Percentiles rank a stretch among this genome's conserved stretches.
Conservation (phyloP, 1,140 invertebrate genomes). For the Stegodyphus mimosarum region DNA sequence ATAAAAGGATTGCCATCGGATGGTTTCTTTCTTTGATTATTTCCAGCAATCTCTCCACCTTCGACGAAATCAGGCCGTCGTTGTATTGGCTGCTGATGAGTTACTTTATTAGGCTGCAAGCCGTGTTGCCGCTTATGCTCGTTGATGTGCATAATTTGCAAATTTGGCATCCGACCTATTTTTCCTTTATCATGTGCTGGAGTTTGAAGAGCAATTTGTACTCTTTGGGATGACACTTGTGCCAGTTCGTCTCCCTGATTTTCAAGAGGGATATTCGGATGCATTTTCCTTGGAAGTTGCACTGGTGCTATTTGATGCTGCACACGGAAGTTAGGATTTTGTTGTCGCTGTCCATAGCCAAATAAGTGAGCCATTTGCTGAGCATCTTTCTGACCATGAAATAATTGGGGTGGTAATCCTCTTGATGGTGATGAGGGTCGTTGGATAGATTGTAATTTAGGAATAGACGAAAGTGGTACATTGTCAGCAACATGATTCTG, state of each 20-base stretch:
- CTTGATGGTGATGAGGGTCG: not conserved
- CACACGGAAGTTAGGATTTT: not conserved
- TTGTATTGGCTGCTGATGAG: constrained; percentile 37
- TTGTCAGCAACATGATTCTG: constrained; percentile 27
- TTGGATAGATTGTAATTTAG: constrained; percentile 30
- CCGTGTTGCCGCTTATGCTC: not conserved
- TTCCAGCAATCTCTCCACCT: not conserved
- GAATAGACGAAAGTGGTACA: constrained; percentile 11
- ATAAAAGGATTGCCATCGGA: too few relatives aligned
- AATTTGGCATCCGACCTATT: not conserved
- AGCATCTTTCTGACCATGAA: constrained; percentile 12
- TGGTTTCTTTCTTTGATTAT: too few relatives aligned
- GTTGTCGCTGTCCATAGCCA: constrained; percentile 1
- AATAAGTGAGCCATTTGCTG: constrained; percentile 2
- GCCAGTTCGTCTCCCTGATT: not conserved
- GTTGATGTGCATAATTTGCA: not conserved
- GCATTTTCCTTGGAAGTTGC: not conserved
- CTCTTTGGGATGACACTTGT: constrained; percentile 35
- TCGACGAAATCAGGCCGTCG: constrained; percentile 32
- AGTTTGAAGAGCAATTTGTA: constrained; percentile 28
- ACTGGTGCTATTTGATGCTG: not conserved
- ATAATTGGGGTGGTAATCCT: constrained; percentile 14
- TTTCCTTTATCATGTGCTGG: constrained; percentile 6
- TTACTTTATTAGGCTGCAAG: constrained; percentile 13
- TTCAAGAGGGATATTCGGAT: not conserved